These are phyloP conservation scores for Microtus pennsylvanicus DNA, from an alignment of 2,113 vertebrate species.

Conservation along the genomic window DNA sequence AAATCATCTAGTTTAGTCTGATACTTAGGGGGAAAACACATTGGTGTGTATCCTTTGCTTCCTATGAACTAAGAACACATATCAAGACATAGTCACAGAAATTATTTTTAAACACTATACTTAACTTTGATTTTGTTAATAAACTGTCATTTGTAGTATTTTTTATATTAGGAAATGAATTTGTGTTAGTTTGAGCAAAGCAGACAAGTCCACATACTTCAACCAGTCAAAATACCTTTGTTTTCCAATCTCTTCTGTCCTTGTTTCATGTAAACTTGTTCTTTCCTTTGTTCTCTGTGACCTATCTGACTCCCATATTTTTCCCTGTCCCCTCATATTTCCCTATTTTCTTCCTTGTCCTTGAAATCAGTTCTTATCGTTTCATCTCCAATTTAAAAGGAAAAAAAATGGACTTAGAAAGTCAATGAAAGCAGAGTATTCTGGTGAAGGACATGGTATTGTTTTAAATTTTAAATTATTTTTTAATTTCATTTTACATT, in stretches of 20 bases:
- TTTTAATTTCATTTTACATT: too few relatives aligned
- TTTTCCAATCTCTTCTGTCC: background rate
- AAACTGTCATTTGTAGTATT: background rate
- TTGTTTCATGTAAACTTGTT: background rate
- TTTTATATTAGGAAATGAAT: background rate
- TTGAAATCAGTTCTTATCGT: background rate
- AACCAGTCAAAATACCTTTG: background rate
- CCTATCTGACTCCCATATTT: background rate
- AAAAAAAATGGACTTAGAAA: background rate
- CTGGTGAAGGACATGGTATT: too few relatives aligned
- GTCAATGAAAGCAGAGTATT: background rate
- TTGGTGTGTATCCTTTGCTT: slow-evolving; percentile 13
- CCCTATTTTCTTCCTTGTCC: background rate
- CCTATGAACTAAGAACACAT: slow-evolving; percentile 5
- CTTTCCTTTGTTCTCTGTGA: background rate
- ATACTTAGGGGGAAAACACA: background rate
- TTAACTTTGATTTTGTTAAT: slow-evolving; percentile 1
- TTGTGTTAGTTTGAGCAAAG: background rate
- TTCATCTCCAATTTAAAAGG: background rate
- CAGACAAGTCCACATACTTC: background rate
- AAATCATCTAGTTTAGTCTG: background rate
- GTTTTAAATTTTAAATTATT: too few relatives aligned
- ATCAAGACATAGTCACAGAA: background rate
- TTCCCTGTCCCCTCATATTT: background rate
- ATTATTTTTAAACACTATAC: background rate